Percentiles rank a stretch among this genome's conserved stretches.
These are phyloP conservation scores for Trachelus tabidus DNA, from an alignment of 2,888 invertebrate genomes.

Conservation along the genomic window DNA sequence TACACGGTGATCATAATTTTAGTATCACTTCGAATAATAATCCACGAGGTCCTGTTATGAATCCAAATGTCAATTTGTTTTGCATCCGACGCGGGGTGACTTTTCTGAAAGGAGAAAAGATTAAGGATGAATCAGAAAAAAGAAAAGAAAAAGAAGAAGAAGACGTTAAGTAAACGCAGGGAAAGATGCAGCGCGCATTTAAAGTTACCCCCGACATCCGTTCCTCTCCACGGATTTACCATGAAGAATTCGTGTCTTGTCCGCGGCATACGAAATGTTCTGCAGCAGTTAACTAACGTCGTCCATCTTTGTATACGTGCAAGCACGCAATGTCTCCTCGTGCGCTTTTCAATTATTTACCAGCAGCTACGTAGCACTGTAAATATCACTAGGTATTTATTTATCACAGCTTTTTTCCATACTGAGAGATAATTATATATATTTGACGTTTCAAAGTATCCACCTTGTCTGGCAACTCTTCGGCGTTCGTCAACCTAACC, in stretches of 20 bases:
- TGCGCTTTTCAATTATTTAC: conserved; percentile 1
- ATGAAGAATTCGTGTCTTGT: conserved; percentile 23
- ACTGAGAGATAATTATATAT: neutral
- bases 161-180: conserved; percentile 10
- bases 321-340: conserved; percentile 25
- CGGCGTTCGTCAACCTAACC: neutral
- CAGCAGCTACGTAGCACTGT: neutral
- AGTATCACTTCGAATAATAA: neutral
- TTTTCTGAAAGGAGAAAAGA: neutral
- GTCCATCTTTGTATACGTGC: conserved; percentile 28
- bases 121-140: neutral
- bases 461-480: neutral
- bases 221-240: conserved; percentile 16
- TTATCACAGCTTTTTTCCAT: neutral
- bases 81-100: neutral
- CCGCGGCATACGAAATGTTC: conserved; percentile 51
- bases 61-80: neutral
- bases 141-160: conserved; percentile 12
- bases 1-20: neutral
- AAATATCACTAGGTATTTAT: neutral
- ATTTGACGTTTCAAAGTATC: neutral
- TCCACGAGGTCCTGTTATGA: neutral
- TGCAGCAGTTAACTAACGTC: conserved; percentile 10
- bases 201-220: conserved; percentile 34
- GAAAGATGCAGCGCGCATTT: conserved; percentile 46